Base-by-base conservation (phyloP, 37 sponge, comb jelly and placozoan genomes). In the Mnemiopsis leidyi region DNA sequence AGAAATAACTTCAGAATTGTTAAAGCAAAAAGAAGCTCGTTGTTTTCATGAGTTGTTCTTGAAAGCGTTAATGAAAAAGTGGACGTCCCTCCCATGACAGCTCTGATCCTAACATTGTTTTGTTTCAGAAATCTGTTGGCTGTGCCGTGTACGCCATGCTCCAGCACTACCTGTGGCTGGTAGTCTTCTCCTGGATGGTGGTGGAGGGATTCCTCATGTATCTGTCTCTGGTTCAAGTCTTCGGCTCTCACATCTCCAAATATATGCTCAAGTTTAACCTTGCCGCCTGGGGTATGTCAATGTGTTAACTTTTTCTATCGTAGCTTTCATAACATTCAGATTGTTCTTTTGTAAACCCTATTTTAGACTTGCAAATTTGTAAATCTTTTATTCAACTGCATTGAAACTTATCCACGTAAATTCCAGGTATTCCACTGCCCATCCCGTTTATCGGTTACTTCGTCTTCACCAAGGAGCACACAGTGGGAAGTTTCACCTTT, bases 251-350 rank as follows among this genome's bases (percentile, higher is more conserved):
- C 48, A 85, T 85, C 90, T 85, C 90, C 39, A 85, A 85, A 23
- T 85, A 85, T 37, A 85, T 85, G 90, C 90, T 85, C n/a, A 85
- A 85, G 29, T 85, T 85, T 37, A 85, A 85, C 90, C 61, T 85
- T 5, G 90, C 90, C 3, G 90, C 90, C n/a, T 85, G 90, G 90
- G 33, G 90, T 85, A 85, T 36, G 90, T 85, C n/a, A n/a, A n/a
- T n/a, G n/a, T n/a, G n/a, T n/a, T n/a, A n/a, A n/a, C n/a, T n/a
- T n/a, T n/a, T n/a, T n/a, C n/a, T n/a, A n/a, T n/a, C n/a, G n/a
- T n/a, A n/a, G n/a, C n/a, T n/a, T n/a, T n/a, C n/a, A n/a, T n/a
- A n/a, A n/a, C n/a, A n/a, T n/a, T n/a, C n/a, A n/a, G n/a, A n/a
- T n/a, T n/a, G n/a, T n/a, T n/a, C n/a, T n/a, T n/a, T n/a, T n/a